These are phyloP conservation scores for Nipponacmea schrenckii DNA, from an alignment of 2,888 invertebrate species.

Conservation along the genomic window DNA sequence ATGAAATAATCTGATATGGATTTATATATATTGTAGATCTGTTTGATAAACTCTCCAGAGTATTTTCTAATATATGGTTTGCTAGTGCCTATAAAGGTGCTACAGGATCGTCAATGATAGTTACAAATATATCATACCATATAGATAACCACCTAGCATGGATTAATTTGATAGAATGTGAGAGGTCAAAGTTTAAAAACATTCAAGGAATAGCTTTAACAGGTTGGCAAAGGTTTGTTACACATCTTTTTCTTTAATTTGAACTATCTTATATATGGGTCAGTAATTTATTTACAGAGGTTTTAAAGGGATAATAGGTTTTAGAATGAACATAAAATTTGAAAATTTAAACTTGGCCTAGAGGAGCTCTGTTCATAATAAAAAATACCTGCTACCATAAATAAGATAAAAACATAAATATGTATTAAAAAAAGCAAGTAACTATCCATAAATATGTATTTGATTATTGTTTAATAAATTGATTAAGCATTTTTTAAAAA, in stretches of 20 bases:
- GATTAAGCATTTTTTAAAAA: too few species aligned
- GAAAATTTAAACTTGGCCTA: too few species aligned
- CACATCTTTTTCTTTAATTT: neutral
- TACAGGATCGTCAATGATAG: slow-evolving; percentile 78
- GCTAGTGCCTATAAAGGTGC: slow-evolving; percentile 90
- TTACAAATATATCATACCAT: slow-evolving; percentile 77
- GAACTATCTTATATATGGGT: neutral
- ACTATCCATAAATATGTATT: too few species aligned
- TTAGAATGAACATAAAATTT: too few species aligned
- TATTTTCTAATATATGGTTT: slow-evolving; percentile 81
- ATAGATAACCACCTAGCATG: slow-evolving; percentile 80
- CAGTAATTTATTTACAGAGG: too few species aligned
- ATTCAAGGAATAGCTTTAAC: slow-evolving; percentile 68
- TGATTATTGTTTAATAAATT: too few species aligned
- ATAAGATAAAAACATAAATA: too few species aligned
- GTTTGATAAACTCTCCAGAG: slow-evolving; percentile 74
- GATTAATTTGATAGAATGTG: slow-evolving; percentile 70
- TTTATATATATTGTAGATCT: slow-evolving; percentile 53
- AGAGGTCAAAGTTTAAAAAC: slow-evolving; percentile 54
- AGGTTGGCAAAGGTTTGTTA: slow-evolving; percentile 69
- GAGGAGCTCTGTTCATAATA: too few species aligned
- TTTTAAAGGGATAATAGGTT: too few species aligned
- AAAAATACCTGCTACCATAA: too few species aligned
- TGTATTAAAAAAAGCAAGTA: too few species aligned
- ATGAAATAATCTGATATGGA: too few species aligned